phyloP scores from a whole-genome alignment of 2,797 vertebrate genomes.

The Okamejei kenojei region DNA sequence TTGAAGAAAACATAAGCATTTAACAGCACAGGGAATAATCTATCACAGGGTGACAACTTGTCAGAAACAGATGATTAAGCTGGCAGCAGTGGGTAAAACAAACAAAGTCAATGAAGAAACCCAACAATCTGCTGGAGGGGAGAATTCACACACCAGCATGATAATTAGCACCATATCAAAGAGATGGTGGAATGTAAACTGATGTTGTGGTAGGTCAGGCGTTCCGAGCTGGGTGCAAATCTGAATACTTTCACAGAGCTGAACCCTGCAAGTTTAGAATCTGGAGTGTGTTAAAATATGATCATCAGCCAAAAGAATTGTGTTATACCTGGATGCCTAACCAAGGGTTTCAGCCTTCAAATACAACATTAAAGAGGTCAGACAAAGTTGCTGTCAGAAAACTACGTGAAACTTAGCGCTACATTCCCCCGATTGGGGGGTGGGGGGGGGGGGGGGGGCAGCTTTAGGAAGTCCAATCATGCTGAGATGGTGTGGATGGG shows the following conservation, averaged over 20 bases:
- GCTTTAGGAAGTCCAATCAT: neutral
- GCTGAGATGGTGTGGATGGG: neutral
- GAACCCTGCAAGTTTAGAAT: neutral
- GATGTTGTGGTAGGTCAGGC: neutral
- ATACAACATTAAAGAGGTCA: conserved; percentile 4
- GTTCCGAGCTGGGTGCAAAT: neutral
- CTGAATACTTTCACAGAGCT: neutral
- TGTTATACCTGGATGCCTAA: conserved; percentile 10
- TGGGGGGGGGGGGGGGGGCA: too few relatives aligned
- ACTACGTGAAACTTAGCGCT: neutral
- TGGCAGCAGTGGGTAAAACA: neutral
- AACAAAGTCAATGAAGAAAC: neutral
- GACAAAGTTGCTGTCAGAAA: conserved; percentile 14
- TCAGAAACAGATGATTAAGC: neutral
- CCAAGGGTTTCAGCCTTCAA: neutral
- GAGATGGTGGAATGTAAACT: neutral
- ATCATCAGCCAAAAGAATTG: neutral
- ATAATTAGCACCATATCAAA: neutral
- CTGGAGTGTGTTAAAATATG: conserved; percentile 4
- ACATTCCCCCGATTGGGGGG: neutral
- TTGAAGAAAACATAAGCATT: conserved; percentile 31
- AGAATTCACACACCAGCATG: neutral
- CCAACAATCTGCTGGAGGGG: neutral
- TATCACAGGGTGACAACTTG: neutral
- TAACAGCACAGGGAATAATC: neutral